A percentile compares a stretch with the other conserved stretches of the same genome.
Evolutionary conservation across 1,140 invertebrate genomes (phyloP).

Genomic region (Drosophila sp.): DNA sequence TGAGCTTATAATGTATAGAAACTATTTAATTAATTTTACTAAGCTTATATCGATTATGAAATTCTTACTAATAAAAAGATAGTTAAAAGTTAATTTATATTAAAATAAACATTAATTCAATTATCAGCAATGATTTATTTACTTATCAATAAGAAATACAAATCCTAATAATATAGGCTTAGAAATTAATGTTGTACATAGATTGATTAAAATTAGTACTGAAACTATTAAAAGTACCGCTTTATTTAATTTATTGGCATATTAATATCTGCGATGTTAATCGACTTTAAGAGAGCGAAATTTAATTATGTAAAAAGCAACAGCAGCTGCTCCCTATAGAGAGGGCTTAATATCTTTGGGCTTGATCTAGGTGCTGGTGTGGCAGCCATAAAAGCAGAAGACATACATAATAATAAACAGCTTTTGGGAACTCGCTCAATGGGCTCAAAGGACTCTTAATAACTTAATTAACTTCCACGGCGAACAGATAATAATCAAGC

Average conservation of each 20-base stretch:
- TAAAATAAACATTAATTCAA: too few relatives aligned
- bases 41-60: too few relatives aligned
- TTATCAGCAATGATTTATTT: too few relatives aligned
- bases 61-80: too few relatives aligned
- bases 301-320: constrained; percentile 75
- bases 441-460: constrained; percentile 64
- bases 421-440: constrained; percentile 25
- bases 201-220: too few relatives aligned
- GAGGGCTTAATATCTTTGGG: constrained; percentile 56
- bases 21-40: too few relatives aligned
- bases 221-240: background rate
- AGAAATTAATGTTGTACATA: too few relatives aligned
- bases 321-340: constrained; percentile 36
- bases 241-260: constrained; percentile 50
- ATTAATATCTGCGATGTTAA: constrained; percentile 41
- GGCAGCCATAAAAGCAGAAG: constrained; percentile 51
- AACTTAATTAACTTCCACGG: constrained; percentile 74
- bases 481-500: constrained; percentile 73
- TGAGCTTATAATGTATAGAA: too few relatives aligned
- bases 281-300: constrained; percentile 21
- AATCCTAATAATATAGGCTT: too few relatives aligned
- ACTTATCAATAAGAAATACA: too few relatives aligned
- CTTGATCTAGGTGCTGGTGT: constrained; percentile 67
- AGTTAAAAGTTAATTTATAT: too few relatives aligned
- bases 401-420: constrained; percentile 60